phyloP scores from a whole-genome alignment of 2,113 vertebrate genomes.

The Tonatia bakeri region DNA sequence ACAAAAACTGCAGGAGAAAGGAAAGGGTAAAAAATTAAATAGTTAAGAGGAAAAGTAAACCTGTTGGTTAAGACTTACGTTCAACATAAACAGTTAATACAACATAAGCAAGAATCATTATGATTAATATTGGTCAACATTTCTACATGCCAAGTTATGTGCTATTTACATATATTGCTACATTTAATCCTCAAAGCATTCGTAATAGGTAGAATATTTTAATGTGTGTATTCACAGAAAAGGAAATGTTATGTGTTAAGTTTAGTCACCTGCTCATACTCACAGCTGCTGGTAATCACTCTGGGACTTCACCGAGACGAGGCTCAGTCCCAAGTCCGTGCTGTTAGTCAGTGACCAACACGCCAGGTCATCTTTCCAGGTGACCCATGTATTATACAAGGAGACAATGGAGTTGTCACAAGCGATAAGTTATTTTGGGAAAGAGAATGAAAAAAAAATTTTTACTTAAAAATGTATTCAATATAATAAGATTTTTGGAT shows the following conservation, averaged over 20 bases:
- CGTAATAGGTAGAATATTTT: not conserved
- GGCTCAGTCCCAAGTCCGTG: not conserved
- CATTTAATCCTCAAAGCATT: not conserved
- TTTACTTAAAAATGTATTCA: not conserved
- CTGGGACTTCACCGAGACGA: not conserved
- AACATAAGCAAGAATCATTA: not conserved
- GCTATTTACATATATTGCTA: not conserved
- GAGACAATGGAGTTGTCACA: not conserved
- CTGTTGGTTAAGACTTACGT: not conserved
- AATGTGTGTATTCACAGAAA: not conserved
- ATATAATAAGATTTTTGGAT: not conserved
- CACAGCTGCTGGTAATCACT: not conserved
- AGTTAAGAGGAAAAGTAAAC: not conserved
- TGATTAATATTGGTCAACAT: not conserved
- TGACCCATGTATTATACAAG: not conserved
- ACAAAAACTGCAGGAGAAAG: not conserved
- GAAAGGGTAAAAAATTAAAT: not conserved
- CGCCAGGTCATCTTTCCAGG: not conserved
- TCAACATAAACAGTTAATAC: not conserved
- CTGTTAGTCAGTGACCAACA: not conserved
- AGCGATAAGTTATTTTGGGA: not conserved
- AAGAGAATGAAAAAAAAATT: not conserved
- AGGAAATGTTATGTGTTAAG: not conserved
- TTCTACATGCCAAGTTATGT: not conserved
- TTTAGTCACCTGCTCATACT: not conserved